phyloP scores from a whole-genome alignment of 2,888 invertebrate genomes.

The Heliconius cydno region DNA sequence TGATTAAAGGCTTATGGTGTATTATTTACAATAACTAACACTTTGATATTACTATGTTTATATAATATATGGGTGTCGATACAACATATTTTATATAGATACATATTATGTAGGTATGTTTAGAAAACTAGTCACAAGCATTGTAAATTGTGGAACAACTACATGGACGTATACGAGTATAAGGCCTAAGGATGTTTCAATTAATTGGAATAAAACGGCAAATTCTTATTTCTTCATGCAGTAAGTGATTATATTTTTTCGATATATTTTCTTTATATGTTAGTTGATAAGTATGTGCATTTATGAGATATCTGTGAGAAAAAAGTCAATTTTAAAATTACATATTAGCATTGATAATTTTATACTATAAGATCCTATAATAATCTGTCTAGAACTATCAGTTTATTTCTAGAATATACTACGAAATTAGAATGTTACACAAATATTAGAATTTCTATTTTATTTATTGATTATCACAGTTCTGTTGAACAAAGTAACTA shows the following conservation, averaged over 20 bases:
- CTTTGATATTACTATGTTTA: background rate
- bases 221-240: slow-evolving; percentile 1
- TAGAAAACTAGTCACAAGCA: background rate
- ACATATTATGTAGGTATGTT: background rate
- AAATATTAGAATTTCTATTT: no score
- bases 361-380: background rate
- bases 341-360: background rate
- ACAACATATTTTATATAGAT: background rate
- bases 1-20: slow-evolving; percentile 1
- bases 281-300: background rate
- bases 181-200: background rate
- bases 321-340: no score
- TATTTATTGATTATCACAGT: background rate
- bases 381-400: no score
- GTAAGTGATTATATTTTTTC: background rate
- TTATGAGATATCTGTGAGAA: background rate
- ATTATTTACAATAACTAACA: background rate
- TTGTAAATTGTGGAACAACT: background rate
- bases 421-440: no score
- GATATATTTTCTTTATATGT: background rate
- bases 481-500: no score
- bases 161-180: background rate
- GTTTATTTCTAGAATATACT: no score
- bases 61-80: background rate
- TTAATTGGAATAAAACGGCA: background rate